These are phyloP conservation scores for Nematostella vectensis DNA, from an alignment of 92 coral and sea anemone species.

Conservation along the genomic window DNA sequence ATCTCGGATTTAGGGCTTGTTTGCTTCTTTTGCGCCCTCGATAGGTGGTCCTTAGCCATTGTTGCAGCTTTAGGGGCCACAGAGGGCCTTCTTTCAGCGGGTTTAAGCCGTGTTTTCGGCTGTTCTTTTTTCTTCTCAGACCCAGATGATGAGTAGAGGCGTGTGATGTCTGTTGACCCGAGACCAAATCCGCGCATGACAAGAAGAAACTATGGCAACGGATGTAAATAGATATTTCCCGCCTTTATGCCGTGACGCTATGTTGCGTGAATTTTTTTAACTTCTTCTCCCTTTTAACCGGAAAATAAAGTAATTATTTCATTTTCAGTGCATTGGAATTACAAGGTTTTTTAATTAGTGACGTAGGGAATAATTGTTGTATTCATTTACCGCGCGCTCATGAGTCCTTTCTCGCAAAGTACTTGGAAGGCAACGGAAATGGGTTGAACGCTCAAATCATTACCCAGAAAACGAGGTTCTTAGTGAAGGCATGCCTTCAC, in stretches of 20 bases:
- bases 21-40: slow-evolving; percentile 44
- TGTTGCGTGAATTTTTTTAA: too few relatives aligned
- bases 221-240: slow-evolving; percentile 10
- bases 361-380: not conserved
- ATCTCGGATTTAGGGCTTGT: slow-evolving; percentile 76
- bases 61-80: slow-evolving; percentile 14
- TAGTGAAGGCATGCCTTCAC: slow-evolving; percentile 5
- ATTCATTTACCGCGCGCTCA: not conserved
- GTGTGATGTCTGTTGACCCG: slow-evolving; percentile 53
- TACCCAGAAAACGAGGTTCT: not conserved
- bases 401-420: not conserved
- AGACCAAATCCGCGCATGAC: slow-evolving; percentile 65
- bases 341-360: not conserved
- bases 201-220: slow-evolving; percentile 89
- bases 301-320: too few relatives aligned
- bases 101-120: slow-evolving; percentile 10
- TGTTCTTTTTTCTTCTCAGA: not conserved
- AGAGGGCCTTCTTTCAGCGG: slow-evolving; percentile 23
- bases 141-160: slow-evolving; percentile 7
- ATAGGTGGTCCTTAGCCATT: slow-evolving; percentile 33
- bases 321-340: too few relatives aligned
- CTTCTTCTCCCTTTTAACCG: too few relatives aligned
- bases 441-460: not conserved
- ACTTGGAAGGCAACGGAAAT: not conserved
- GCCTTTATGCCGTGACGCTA: too few relatives aligned